phyloP scores from a whole-genome alignment of 2,797 vertebrate genomes.

The Geotrypetes seraphini region DNA sequence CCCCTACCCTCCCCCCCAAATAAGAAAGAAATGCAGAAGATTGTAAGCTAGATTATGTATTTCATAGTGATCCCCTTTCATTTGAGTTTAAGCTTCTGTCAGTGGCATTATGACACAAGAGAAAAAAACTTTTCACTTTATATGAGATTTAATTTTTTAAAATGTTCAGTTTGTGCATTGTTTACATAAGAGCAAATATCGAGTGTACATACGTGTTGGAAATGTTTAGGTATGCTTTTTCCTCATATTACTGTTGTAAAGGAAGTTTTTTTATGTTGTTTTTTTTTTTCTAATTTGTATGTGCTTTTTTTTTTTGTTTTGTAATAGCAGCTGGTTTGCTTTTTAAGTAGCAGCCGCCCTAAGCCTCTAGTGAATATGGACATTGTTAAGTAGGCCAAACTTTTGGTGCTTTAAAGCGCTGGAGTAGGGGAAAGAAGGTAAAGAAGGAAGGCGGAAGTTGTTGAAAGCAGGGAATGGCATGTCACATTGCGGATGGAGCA shows the following conservation, averaged over 20 bases:
- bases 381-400: neutral
- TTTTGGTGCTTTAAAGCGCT: neutral
- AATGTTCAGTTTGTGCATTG: conserved; percentile 50
- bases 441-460: neutral
- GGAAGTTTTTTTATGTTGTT: conserved; percentile 16
- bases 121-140: conserved; percentile 11
- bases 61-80: no score
- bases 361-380: conserved; percentile 10
- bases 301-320: conserved; percentile 38
- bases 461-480: neutral
- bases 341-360: conserved; percentile 28
- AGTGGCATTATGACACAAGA: neutral
- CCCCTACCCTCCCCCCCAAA: no score
- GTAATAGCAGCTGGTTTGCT: conserved; percentile 33
- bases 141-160: conserved; percentile 13
- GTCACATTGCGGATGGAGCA: rapidly evolving
- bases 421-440: neutral
- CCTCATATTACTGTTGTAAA: conserved; percentile 39
- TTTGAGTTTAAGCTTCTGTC: neutral
- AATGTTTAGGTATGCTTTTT: conserved; percentile 49
- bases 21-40: conserved; percentile 17
- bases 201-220: conserved; percentile 48
- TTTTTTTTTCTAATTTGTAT: conserved; percentile 25
- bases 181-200: conserved; percentile 65
- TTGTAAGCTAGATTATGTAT: no score